phyloP scores from a whole-genome alignment of 1,140 invertebrate species.

The Penaeus vannamei region DNA sequence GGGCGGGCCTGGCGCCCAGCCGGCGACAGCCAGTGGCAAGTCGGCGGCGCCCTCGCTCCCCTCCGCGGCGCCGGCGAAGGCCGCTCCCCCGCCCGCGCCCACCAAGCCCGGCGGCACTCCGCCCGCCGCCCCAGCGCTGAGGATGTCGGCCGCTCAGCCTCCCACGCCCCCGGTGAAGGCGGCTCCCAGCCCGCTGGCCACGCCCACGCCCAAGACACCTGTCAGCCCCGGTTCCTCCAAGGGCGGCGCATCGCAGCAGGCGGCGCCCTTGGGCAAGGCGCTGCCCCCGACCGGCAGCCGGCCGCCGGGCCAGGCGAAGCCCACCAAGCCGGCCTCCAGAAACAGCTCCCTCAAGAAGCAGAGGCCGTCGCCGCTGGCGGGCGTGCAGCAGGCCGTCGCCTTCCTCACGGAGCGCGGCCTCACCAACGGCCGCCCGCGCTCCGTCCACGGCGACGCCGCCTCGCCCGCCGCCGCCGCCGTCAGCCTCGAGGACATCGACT shows the following conservation, averaged over 20 bases:
- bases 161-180: constrained; percentile 25
- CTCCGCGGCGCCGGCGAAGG: constrained; percentile 27
- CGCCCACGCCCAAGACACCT: background rate
- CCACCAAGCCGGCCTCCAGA: constrained; percentile 51
- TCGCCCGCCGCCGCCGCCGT: background rate
- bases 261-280: constrained; percentile 20
- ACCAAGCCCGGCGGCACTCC: background rate
- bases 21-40: constrained; percentile 40
- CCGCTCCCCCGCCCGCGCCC: constrained; percentile 14
- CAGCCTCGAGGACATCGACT: constrained; percentile 64
- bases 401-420: constrained; percentile 53
- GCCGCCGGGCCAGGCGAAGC: constrained; percentile 14
- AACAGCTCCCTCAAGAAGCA: constrained; percentile 56
- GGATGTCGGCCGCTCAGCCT: constrained; percentile 40
- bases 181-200: background rate
- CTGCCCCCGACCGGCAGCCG: constrained; percentile 41
- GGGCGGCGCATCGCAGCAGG: background rate
- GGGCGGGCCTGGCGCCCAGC: constrained; percentile 37
- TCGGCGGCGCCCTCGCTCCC: constrained; percentile 36
- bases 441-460: background rate
- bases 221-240: background rate
- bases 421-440: constrained; percentile 36
- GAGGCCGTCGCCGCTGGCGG: constrained; percentile 35
- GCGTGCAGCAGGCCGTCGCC: constrained; percentile 51
- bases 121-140: background rate